Percentiles rank a stretch among this genome's conserved stretches.
Evolutionary conservation across 2,113 vertebrate genomes (phyloP).

Genomic region (Axis porcinus): DNA sequence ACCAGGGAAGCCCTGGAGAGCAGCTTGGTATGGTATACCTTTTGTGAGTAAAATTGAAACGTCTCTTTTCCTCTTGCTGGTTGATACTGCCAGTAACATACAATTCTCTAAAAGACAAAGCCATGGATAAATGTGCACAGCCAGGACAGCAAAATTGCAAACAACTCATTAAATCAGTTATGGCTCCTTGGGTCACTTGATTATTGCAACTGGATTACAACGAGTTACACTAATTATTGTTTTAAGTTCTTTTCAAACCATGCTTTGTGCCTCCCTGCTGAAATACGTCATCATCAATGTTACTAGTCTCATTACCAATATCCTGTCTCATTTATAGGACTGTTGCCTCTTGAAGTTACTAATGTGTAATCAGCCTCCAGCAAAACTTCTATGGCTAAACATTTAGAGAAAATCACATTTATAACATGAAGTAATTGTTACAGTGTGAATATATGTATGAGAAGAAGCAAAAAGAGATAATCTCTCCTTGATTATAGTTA

Average conservation of each 20-base stretch:
- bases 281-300: neutral
- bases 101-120: neutral
- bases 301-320: accelerated
- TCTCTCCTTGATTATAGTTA: neutral
- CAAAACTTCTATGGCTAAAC: neutral
- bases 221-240: neutral
- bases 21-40: accelerated
- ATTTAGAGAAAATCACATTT: neutral
- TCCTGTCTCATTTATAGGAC: neutral
- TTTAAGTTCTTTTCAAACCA: neutral
- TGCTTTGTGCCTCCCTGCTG: neutral
- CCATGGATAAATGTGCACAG: neutral
- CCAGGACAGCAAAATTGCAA: neutral
- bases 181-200: neutral
- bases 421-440: neutral
- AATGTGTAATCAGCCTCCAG: neutral
- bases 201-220: neutral
- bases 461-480: neutral
- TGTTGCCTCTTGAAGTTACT: neutral
- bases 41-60: neutral
- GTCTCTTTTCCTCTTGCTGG: neutral
- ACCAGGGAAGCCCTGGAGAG: neutral
- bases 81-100: neutral
- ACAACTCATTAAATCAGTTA: neutral
- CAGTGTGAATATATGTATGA: neutral